A percentile compares a stretch with the other conserved stretches of the same genome.
Evolutionary conservation across 2,113 vertebrate species (phyloP).

Genomic region (Columba janthina): DNA sequence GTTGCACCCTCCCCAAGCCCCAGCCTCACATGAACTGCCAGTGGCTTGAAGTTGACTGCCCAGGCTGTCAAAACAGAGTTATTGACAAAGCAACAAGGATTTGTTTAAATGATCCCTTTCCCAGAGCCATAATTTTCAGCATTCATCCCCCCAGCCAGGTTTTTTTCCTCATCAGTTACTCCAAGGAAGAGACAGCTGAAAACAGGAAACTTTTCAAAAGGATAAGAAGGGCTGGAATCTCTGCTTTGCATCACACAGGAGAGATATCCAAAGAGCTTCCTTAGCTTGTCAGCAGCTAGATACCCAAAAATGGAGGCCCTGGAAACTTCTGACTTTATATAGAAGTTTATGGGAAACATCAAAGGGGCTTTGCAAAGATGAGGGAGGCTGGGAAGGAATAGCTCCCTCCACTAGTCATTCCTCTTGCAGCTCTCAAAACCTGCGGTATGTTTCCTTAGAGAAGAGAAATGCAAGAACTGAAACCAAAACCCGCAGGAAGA

Average conservation of each 20-base stretch:
- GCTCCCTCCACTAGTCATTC: neutral
- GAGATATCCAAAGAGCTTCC: neutral
- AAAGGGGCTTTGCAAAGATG: constrained; percentile 7
- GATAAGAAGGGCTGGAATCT: neutral
- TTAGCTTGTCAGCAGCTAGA: neutral
- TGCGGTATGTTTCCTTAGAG: neutral
- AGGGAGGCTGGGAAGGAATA: neutral
- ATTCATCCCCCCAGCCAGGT: neutral
- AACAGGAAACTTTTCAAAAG: neutral
- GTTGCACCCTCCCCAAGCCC: neutral
- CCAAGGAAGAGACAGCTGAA: neutral
- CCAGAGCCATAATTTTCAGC: neutral
- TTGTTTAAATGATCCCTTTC: neutral
- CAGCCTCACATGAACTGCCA: neutral
- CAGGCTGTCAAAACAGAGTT: neutral
- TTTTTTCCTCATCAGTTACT: neutral
- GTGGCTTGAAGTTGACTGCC: neutral
- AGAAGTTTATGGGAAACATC: neutral
- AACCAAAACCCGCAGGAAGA: constrained; percentile 10
- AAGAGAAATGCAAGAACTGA: neutral
- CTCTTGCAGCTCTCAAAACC: neutral
- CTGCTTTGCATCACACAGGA: neutral
- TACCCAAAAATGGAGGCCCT: neutral
- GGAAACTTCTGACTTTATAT: constrained; percentile 29
- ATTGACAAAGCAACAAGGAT: neutral